A percentile compares a stretch with the other conserved stretches of the same genome.
Evolutionary conservation across 1,140 invertebrate species (phyloP).

Genomic region (Drosophila azteca): DNA sequence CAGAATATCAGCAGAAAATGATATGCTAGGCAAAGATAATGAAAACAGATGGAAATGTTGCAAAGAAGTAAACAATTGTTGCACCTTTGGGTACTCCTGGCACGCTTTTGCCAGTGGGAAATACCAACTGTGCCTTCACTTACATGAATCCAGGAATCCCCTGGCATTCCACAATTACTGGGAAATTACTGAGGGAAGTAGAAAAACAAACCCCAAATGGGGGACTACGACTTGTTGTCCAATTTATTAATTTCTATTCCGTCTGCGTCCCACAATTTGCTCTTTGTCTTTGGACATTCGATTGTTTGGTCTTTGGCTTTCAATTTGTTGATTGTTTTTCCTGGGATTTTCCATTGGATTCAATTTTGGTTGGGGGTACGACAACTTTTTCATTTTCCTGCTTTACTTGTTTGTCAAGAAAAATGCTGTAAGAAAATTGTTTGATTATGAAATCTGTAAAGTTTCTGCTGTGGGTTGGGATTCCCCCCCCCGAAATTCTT

Average conservation of each 20-base stretch:
- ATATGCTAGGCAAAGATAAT: no score
- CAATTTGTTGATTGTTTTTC: conserved; percentile 78
- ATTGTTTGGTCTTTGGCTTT: conserved; percentile 71
- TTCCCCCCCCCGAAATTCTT: conserved; percentile 2
- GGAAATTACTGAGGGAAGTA: background rate
- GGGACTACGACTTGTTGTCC: conserved; percentile 7
- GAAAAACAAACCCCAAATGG: conserved; percentile 1
- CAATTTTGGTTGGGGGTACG: background rate
- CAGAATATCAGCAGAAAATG: no score
- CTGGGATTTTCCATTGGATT: conserved; percentile 37
- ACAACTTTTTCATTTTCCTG: conserved; percentile 7
- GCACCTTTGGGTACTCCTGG: no score
- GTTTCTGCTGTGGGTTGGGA: conserved; percentile 15
- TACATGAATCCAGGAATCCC: background rate
- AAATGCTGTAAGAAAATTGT: conserved; percentile 29
- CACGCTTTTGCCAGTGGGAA: no score
- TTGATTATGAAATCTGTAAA: conserved; percentile 37
- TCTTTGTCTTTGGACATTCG: conserved; percentile 50
- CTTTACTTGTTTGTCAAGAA: conserved; percentile 9
- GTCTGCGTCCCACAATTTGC: conserved; percentile 71
- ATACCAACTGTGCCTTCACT: no score
- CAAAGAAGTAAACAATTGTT: no score
- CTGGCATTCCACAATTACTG: no score
- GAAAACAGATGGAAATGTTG: no score
- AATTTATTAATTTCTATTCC: conserved; percentile 82